Conservation (phyloP, 2,113 vertebrate species). For the Scolopax mira region DNA sequence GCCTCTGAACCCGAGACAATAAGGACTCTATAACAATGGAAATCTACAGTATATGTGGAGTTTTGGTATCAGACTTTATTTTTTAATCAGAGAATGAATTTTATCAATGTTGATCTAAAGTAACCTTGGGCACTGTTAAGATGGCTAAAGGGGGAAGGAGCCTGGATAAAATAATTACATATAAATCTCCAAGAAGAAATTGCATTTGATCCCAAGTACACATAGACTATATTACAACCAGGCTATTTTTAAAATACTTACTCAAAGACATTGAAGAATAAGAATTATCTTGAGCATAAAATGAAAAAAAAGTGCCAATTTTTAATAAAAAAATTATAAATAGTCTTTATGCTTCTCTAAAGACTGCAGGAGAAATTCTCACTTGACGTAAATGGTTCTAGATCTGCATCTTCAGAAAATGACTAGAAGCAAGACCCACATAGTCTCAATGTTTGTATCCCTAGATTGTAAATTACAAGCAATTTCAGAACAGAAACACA, state of each 20-base stretch:
- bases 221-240: slow-evolving; percentile 36
- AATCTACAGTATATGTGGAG: slow-evolving; percentile 16
- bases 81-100: slow-evolving; percentile 60
- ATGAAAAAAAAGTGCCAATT: background rate
- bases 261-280: slow-evolving; percentile 3
- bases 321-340: slow-evolving; percentile 3
- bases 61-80: slow-evolving; percentile 40
- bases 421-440: background rate
- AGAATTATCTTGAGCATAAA: background rate
- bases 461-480: background rate
- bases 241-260: slow-evolving; percentile 26
- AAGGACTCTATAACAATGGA: slow-evolving; percentile 38
- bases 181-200: slow-evolving; percentile 51
- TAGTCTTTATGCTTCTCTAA: background rate
- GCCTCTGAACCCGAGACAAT: slow-evolving; percentile 34
- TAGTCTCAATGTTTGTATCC: background rate
- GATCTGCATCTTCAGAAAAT: background rate
- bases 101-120: slow-evolving; percentile 56
- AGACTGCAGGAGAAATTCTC: background rate
- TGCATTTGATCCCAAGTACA: slow-evolving; percentile 50
- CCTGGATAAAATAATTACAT: slow-evolving; percentile 51
- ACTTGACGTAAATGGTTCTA: background rate
- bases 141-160: slow-evolving; percentile 30
- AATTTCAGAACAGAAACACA: background rate
- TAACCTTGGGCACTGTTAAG: slow-evolving; percentile 36